Evolutionary conservation across 1,140 invertebrate genomes (phyloP), one percentile per base, ranked within the genome.

Genomic region (Drosophila fuyamai): DNA sequence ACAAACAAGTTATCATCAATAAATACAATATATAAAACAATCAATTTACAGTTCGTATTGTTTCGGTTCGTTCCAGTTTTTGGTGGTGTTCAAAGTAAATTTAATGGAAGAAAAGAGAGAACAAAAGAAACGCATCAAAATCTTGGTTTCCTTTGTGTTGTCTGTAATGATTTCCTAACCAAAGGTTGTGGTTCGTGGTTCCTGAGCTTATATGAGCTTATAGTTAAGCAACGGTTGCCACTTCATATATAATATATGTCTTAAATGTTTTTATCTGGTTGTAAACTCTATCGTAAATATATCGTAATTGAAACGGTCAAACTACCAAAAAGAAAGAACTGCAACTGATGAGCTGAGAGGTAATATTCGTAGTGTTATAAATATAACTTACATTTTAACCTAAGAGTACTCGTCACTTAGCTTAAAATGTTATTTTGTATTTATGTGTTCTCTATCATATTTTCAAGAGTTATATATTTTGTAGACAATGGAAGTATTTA

Each of bases 21-120:
- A 46, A 46, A 48, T 53, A 61, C 8, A 70, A 65, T 41, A 66
- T 51, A 48, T 16, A 41, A 23, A 44, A 66, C 41, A 58, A 66
- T 47, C 23, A 47, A 47, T 29, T 51, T 38, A 57, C 50, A 66
- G 47, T 57, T 36, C 10, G 9, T 48, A 36, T 4, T 9, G 32
- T 27, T 40, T 36, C 57, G 12, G 44, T 58, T 44, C 38, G 40
- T 47, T 71, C 48, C 43, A 35, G 43, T 46, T 71, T 32, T 54
- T 38, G 41, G 36, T 46, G 53, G 32, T 40, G 35, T 46, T 47
- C 8, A 50, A 18, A 29, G 5, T 27, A 57, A 65, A 51, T 63
- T 44, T 38, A 75, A 44, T 47, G 41, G 62, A 86, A 65, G 66
- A 79, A 75, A 71, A 75, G 48, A 79, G 65, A 79, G 46, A 75